Percentiles rank a stretch among this genome's conserved stretches.
phyloP scores from a whole-genome alignment of 2,888 invertebrate species.

The Biston stratarius region DNA sequence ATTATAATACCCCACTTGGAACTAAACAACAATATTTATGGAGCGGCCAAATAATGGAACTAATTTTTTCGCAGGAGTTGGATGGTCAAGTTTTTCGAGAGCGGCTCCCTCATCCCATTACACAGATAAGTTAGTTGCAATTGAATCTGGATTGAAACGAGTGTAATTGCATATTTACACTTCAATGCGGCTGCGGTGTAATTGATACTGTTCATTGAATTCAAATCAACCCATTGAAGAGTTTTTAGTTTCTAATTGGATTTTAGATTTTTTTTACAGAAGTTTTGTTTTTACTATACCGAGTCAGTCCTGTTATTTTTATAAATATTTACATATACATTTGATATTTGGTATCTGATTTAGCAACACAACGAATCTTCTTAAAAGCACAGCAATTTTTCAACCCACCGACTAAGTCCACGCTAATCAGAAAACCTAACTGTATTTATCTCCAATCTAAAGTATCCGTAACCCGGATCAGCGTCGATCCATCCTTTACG shows the following conservation, averaged over 20 bases:
- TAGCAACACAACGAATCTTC: background rate
- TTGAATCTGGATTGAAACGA: constrained; percentile 31
- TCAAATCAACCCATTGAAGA: constrained; percentile 2
- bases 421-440: constrained; percentile 40
- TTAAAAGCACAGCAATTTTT: constrained; percentile 7
- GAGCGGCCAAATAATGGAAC: background rate
- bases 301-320: too few relatives aligned
- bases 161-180: constrained; percentile 39
- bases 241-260: background rate
- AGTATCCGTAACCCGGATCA: constrained; percentile 49
- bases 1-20: constrained; percentile 35
- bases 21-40: background rate
- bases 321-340: background rate
- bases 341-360: too few relatives aligned
- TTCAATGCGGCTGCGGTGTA: constrained; percentile 28
- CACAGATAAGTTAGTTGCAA: background rate
- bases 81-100: background rate
- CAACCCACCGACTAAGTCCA: constrained; percentile 35
- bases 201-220: constrained; percentile 31
- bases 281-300: too few relatives aligned
- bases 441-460: constrained; percentile 55
- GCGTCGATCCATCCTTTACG: constrained; percentile 64
- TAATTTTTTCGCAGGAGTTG: background rate
- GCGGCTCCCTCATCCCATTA: background rate
- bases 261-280: too few relatives aligned